phyloP scores from a whole-genome alignment of 2,888 invertebrate genomes.

The Elmis aenea region DNA sequence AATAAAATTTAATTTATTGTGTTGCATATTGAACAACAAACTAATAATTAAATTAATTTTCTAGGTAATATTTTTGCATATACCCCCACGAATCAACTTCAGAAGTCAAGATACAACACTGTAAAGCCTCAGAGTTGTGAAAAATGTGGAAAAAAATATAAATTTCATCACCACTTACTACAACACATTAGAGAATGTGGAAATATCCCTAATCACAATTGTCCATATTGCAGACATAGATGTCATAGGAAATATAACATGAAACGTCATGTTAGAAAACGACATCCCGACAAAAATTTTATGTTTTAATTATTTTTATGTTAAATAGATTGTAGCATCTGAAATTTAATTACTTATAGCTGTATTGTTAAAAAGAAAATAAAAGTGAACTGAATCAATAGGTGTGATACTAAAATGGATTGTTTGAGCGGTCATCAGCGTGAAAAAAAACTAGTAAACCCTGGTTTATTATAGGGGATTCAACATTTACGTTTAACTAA shows the following conservation, averaged over 20 bases:
- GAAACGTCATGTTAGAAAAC: slow-evolving; percentile 10
- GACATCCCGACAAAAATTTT: no score
- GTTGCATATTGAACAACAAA: slow-evolving; percentile 1
- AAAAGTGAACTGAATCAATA: background rate
- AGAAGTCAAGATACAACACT: no score
- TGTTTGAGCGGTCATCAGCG: background rate
- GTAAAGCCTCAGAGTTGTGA: no score
- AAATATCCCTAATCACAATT: slow-evolving; percentile 17
- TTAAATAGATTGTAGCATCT: no score
- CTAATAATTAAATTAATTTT: background rate
- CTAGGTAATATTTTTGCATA: no score
- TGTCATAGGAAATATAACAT: slow-evolving; percentile 18
- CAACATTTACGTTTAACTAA: no score
- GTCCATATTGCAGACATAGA: slow-evolving; percentile 12
- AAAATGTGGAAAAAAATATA: slow-evolving; percentile 15
- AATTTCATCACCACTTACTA: slow-evolving; percentile 48
- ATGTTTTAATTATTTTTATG: no score
- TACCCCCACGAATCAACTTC: no score
- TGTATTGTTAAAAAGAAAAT: slow-evolving; percentile 1
- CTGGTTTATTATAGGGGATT: no score
- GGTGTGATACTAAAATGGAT: background rate
- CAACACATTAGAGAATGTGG: slow-evolving; percentile 43
- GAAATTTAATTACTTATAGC: no score
- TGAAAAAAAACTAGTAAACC: background rate
- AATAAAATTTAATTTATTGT: slow-evolving; percentile 2